These are phyloP conservation scores for Rugalucina vietnamica DNA, from an alignment of 2,888 invertebrate genomes.

Conservation along the genomic window DNA sequence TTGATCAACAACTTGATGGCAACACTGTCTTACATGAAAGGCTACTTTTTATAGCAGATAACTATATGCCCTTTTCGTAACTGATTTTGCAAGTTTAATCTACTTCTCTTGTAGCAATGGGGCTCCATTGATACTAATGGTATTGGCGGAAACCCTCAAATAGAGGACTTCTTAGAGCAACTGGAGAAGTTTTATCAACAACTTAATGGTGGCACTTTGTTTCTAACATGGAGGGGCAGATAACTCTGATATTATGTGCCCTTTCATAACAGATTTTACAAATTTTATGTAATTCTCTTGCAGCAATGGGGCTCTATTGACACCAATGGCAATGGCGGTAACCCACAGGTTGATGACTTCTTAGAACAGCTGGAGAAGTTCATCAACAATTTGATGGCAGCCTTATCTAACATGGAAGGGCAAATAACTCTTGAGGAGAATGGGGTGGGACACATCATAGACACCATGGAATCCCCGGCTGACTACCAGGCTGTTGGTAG, in stretches of 20 bases:
- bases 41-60: too few relatives aligned
- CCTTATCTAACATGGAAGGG: slow-evolving; percentile 82
- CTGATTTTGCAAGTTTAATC: too few relatives aligned
- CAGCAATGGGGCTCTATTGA: slow-evolving; percentile 82
- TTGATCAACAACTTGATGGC: too few relatives aligned
- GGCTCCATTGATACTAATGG: slow-evolving; percentile 74
- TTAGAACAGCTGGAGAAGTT: slow-evolving; percentile 83
- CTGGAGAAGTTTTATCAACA: too few relatives aligned
- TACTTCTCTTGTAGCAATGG: slow-evolving; percentile 78
- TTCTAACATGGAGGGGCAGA: too few relatives aligned
- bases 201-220: too few relatives aligned
- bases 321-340: slow-evolving; percentile 72
- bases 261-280: too few relatives aligned
- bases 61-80: too few relatives aligned
- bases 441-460: slow-evolving; percentile 78
- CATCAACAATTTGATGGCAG: slow-evolving; percentile 79
- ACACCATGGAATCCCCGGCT: slow-evolving; percentile 79
- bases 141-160: slow-evolving; percentile 75
- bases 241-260: too few relatives aligned
- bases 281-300: too few relatives aligned
- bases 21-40: too few relatives aligned
- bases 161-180: slow-evolving; percentile 83
- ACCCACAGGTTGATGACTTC: slow-evolving; percentile 82
- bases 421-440: slow-evolving; percentile 82
- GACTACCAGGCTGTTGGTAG: slow-evolving; percentile 82